phyloP scores from a whole-genome alignment of 2,797 vertebrate genomes.

The Mus spretus region DNA sequence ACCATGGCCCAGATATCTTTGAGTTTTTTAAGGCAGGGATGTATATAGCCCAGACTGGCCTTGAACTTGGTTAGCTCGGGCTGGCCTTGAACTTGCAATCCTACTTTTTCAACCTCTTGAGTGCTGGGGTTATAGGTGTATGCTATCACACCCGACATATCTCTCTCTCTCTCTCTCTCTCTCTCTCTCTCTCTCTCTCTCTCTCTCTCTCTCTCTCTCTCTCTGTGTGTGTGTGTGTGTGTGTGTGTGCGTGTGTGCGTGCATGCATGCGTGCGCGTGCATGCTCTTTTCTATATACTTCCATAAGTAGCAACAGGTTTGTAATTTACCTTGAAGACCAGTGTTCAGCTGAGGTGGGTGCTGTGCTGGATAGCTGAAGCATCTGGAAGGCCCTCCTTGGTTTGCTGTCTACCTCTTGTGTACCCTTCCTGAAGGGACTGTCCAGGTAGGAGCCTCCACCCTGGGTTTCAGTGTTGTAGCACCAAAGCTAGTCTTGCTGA shows the following conservation, averaged over 20 bases:
- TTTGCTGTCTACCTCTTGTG: not conserved
- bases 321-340: not conserved
- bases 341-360: not conserved
- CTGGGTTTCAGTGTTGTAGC: not conserved
- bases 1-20: not conserved
- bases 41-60: not conserved
- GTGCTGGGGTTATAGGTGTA: not conserved
- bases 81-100: not conserved
- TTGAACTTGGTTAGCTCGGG: not conserved
- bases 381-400: not conserved
- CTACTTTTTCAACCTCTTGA: not conserved
- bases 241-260: not conserved
- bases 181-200: too few species aligned
- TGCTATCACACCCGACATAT: not conserved
- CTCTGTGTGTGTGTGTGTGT: too few species aligned
- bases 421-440: rapidly evolving
- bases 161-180: too few species aligned
- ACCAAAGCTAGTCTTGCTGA: not conserved
- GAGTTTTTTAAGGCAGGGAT: not conserved
- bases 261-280: too few species aligned
- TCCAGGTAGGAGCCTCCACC: not conserved
- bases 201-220: too few species aligned
- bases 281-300: not conserved
- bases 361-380: rapidly evolving
- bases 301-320: not conserved